Evolutionary conservation across 1,140 invertebrate species (phyloP).

Genomic region (Littorina saxatilis): DNA sequence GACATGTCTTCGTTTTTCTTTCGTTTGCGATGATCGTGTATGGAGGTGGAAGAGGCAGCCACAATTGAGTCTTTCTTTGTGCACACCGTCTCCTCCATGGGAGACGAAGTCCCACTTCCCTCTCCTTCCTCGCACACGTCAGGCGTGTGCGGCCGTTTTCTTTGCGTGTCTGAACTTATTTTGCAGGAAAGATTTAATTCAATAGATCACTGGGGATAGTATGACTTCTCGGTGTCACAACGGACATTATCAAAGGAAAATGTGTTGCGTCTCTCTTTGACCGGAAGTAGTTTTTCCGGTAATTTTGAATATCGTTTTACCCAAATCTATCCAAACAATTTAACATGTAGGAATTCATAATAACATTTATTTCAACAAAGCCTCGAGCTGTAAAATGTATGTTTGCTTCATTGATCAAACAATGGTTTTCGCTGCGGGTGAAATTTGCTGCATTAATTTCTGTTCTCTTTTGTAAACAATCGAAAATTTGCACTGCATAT

Average conservation of each 20-base stretch:
- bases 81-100: slow-evolving; percentile 10
- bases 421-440: no score
- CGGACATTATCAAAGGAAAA: no score
- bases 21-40: slow-evolving; percentile 10
- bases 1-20: slow-evolving; percentile 23
- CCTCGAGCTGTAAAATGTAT: no score
- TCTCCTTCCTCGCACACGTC: slow-evolving; percentile 9
- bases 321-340: no score
- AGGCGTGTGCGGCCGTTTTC: slow-evolving; percentile 19
- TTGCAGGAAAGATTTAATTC: background rate
- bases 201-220: background rate
- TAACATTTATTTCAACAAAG: no score
- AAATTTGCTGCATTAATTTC: no score
- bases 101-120: background rate
- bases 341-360: no score
- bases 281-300: slow-evolving; percentile 18
- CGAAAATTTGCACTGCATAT: no score
- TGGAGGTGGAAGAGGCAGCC: background rate
- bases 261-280: no score
- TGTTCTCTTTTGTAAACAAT: no score
- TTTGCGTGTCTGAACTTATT: slow-evolving; percentile 19
- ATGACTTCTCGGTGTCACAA: background rate
- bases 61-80: background rate
- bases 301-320: background rate
- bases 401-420: no score